Conservation (phyloP, 2,888 invertebrate genomes). For the Autographa pulchrina region DNA sequence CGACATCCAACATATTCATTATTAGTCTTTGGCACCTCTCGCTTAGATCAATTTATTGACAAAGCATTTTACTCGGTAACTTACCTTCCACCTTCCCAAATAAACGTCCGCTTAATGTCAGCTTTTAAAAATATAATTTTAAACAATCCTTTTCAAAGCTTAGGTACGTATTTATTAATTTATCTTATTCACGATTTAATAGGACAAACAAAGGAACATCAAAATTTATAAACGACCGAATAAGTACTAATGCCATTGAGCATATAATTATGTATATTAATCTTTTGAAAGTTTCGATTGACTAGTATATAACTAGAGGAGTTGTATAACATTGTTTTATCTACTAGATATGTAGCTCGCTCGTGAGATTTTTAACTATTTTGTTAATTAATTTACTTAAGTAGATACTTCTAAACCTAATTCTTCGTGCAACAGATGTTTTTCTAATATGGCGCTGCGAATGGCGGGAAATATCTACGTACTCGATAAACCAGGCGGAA, state of each 20-base stretch:
- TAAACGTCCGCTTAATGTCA: neutral
- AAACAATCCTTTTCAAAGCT: slow-evolving; percentile 35
- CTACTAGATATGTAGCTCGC: slow-evolving; percentile 60
- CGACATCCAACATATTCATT: neutral
- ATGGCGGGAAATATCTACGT: slow-evolving; percentile 42
- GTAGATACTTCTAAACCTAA: slow-evolving; percentile 10
- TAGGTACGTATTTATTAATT: slow-evolving; percentile 34
- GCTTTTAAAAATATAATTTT: slow-evolving; percentile 11
- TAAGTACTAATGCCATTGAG: slow-evolving; percentile 58
- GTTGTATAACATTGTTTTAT: slow-evolving; percentile 39
- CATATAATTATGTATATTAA: slow-evolving; percentile 29
- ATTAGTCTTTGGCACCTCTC: slow-evolving; percentile 4
- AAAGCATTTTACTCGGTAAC: neutral
- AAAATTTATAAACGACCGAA: slow-evolving; percentile 49
- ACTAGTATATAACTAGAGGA: slow-evolving; percentile 64
- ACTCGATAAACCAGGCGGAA: slow-evolving; percentile 51
- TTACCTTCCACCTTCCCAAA: neutral
- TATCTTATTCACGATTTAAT: slow-evolving; percentile 45
- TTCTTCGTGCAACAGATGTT: slow-evolving; percentile 25
- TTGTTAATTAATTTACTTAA: slow-evolving; percentile 33
- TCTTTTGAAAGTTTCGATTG: slow-evolving; percentile 50
- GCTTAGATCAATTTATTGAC: slow-evolving; percentile 11
- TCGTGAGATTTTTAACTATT: slow-evolving; percentile 40
- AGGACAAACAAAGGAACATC: slow-evolving; percentile 41
- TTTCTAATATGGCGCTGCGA: slow-evolving; percentile 41